Base-by-base conservation (phyloP, 1,140 invertebrate species). In the Camponotus pennsylvanicus region DNA sequence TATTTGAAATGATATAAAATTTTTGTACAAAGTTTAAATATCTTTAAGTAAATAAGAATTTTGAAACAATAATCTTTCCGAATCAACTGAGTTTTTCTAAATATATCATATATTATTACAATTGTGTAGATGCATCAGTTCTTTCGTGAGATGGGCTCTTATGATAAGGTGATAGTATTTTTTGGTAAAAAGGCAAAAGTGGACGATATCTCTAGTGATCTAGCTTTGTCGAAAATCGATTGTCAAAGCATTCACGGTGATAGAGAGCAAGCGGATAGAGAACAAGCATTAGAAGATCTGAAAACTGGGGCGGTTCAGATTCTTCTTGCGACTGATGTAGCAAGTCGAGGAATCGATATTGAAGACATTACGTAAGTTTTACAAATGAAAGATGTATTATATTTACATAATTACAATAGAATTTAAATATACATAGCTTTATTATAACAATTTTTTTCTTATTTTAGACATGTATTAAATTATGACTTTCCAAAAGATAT, bases 281-380 rank as follows among this genome's bases (percentile, higher is more conserved):
- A 99, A 93, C 97, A 97, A 93, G 98, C 98, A 9, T 95, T 99
- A 9, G 96, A 96, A 49, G 98, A 98, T 89, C 97, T 99, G 82
- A 97, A 97, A 91, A 95, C 95, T 83, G 98, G 98, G 0, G 92
- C 94, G 7, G 97, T 97, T 0, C 96, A 96, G 49, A 98, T 99
- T 88, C 95, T 99, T n/a, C 96, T 99, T 32, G 98, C 98, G 4
- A 99, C 98, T n/a, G 98, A 99, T 96, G 97, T 99, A 21, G 98
- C 98, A 0, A 98, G 98, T 42, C 96, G 98, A 89, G 98, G 98
- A 42, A 96, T 99, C 66, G 98, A 99, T 94, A 98, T 99, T 57
- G 97, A 98, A 93, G 98, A 99, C 92, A 96, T 99, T 4, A 98
- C 98, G 95, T 98, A 96, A 95, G 97, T 96, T 42, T 94, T 6